Evolutionary conservation across 1,140 invertebrate species (phyloP).

Genomic region (Papilio machaon): DNA sequence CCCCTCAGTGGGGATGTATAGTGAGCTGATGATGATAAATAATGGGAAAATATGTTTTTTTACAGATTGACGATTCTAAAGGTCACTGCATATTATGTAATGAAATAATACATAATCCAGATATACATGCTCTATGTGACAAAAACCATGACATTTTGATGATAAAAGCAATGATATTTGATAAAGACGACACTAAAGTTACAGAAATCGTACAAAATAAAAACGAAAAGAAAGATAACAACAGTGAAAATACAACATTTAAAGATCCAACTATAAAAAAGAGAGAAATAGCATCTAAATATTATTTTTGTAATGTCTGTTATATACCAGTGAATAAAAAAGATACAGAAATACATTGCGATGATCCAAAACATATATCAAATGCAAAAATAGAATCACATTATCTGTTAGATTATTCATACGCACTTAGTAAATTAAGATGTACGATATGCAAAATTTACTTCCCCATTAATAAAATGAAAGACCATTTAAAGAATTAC

Average conservation of each 20-base stretch:
- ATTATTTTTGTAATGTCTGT: background rate
- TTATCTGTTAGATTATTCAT: background rate
- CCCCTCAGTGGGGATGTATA: too few relatives aligned
- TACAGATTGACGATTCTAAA: background rate
- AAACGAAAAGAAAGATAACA: too few relatives aligned
- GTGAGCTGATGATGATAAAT: too few relatives aligned
- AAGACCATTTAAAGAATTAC: background rate
- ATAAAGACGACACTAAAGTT: background rate
- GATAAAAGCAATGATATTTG: background rate
- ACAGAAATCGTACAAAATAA: too few relatives aligned
- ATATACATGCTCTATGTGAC: background rate
- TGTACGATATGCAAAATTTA: background rate
- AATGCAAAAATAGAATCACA: background rate
- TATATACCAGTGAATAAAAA: background rate
- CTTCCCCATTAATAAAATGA: background rate
- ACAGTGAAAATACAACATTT: too few relatives aligned
- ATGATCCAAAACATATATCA: background rate
- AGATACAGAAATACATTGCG: background rate
- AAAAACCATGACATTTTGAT: background rate
- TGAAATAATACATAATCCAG: background rate
- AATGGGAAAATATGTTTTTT: background rate
- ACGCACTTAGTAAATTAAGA: background rate
- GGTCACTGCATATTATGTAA: conserved; percentile 17
- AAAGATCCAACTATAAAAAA: background rate
- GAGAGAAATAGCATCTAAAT: background rate